Conservation (phyloP, 2,888 invertebrate genomes). For the Parnassius mnemosyne region DNA sequence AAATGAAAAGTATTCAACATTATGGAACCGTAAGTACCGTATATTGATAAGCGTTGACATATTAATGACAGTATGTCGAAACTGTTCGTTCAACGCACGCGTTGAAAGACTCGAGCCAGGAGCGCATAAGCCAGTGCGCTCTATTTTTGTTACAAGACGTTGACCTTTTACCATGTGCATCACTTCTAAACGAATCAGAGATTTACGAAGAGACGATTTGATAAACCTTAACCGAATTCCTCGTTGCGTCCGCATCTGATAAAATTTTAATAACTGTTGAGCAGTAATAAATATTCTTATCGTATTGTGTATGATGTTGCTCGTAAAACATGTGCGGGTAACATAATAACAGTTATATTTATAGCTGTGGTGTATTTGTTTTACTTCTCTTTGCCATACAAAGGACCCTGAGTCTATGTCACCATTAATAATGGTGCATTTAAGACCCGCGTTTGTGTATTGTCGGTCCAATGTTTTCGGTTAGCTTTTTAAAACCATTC, state of each 20-base stretch:
- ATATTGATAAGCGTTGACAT: slow-evolving; percentile 72
- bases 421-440: slow-evolving; percentile 32
- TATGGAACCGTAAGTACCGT: slow-evolving; percentile 48
- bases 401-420: slow-evolving; percentile 24
- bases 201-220: slow-evolving; percentile 37
- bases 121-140: slow-evolving; percentile 49
- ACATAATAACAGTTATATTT: slow-evolving; percentile 2
- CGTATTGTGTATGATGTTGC: not conserved
- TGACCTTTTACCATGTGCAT: slow-evolving; percentile 63
- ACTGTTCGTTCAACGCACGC: slow-evolving; percentile 58
- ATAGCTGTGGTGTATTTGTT: slow-evolving; percentile 13
- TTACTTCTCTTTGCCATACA: slow-evolving; percentile 5
- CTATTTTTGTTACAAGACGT: slow-evolving; percentile 72
- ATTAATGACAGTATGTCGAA: slow-evolving; percentile 65
- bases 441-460: slow-evolving; percentile 46
- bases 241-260: slow-evolving; percentile 9
- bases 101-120: slow-evolving; percentile 47
- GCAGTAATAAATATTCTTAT: not conserved
- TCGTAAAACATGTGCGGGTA: slow-evolving; percentile 8
- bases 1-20: slow-evolving; percentile 19
- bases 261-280: slow-evolving; percentile 21
- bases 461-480: slow-evolving; percentile 51
- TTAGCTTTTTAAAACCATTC: slow-evolving; percentile 32
- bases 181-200: slow-evolving; percentile 46
- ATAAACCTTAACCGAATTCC: slow-evolving; percentile 19